Conservation (phyloP, 64 coral and sea anemone genomes). For the Dendronephthya gigantea region DNA sequence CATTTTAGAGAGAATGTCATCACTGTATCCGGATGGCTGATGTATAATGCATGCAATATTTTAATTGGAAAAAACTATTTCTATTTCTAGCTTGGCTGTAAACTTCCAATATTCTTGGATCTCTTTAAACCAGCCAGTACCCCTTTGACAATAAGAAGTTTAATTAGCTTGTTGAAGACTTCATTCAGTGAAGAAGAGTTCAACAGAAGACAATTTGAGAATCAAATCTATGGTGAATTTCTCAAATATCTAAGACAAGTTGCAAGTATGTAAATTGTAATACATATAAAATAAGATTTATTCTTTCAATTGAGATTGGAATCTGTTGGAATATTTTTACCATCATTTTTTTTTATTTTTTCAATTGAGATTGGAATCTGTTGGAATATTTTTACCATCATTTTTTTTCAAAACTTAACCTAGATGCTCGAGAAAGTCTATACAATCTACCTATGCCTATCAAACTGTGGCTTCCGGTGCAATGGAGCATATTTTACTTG, state of each 20-base stretch:
- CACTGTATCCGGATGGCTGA: neutral
- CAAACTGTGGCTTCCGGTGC: no score
- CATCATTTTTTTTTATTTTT: no score
- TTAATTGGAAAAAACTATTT: neutral
- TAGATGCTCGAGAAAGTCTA: no score
- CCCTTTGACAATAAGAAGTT: neutral
- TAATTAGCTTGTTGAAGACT: neutral
- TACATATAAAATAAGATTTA: neutral
- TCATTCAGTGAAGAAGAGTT: neutral
- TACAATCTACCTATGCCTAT: no score
- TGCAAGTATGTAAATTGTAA: constrained; percentile 24
- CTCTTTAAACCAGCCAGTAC: neutral
- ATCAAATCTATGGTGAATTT: constrained; percentile 10
- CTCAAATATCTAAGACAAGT: constrained; percentile 24
- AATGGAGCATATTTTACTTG: no score
- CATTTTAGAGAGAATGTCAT: neutral
- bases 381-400: no score
- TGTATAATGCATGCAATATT: neutral
- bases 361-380: no score
- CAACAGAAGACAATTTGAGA: constrained; percentile 5
- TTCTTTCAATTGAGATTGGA: no score
- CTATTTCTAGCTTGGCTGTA: constrained; percentile 17
- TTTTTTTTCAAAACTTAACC: no score
- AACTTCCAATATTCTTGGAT: constrained; percentile 23
- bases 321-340: no score